Evolutionary conservation across 2,888 invertebrate species (phyloP).

Genomic region (Drosophila stalkeri): DNA sequence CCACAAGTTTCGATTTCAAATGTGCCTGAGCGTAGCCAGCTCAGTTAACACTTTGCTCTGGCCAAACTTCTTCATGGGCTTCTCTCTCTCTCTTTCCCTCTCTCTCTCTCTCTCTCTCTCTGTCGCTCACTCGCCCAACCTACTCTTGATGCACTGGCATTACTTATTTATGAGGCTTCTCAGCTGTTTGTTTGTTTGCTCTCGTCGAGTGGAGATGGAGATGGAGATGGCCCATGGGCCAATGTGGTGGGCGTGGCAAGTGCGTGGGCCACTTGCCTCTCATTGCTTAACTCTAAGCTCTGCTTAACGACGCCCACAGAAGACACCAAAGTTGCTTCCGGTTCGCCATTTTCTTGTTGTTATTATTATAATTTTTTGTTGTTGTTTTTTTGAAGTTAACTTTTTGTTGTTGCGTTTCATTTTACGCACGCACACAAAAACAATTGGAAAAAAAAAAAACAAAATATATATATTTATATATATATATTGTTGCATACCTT

Average conservation of each 20-base stretch:
- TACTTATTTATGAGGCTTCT: conserved; percentile 39
- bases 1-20: background rate
- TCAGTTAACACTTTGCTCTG: conserved; percentile 4
- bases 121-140: background rate
- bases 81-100: background rate
- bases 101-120: background rate
- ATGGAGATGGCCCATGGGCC: too few relatives aligned
- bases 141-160: conserved; percentile 8
- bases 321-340: conserved; percentile 48
- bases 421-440: conserved; percentile 1
- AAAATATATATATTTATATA: too few relatives aligned
- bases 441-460: background rate
- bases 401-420: conserved; percentile 28
- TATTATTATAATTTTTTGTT: background rate
- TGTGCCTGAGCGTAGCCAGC: background rate
- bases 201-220: background rate
- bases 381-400: conserved; percentile 3
- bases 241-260: conserved; percentile 1
- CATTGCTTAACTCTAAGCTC: conserved; percentile 44
- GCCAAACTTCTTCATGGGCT: conserved; percentile 9
- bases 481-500: conserved; percentile 37
- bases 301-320: conserved; percentile 48
- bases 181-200: conserved; percentile 37
- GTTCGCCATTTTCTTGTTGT: background rate
- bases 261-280: background rate